Evolutionary conservation across 2,888 invertebrate species (phyloP), one percentile per base, ranked within the genome.

Genomic region (Drosophila acutilabella): DNA sequence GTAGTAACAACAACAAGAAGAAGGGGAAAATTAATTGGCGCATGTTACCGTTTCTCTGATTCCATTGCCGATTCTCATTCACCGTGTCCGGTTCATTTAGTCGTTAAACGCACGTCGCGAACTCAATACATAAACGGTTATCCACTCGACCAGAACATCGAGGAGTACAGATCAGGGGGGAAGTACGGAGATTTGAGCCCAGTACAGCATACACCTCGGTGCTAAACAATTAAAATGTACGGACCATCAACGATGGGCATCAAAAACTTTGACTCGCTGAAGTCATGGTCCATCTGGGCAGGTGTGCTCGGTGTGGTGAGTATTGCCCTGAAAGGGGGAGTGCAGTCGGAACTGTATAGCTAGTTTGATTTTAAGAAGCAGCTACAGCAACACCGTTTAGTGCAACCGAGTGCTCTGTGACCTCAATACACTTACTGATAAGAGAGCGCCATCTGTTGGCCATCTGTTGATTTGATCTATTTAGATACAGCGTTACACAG

Each of bases 221-320:
- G 41, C 30, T 30, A 7, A 30, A 30, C 16, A 52, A 44, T 16
- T 23, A 77, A 54, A 52, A 86, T 86, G 85, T 89, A 84, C 64
- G 57, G 74, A 41, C 62, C 48, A 10, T 26, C 69, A n/a, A 42
- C 62, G 23, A 7, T 30, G 26, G 54, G 59, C 50, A 86, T 87
- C 64, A 87, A 74, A 64, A 74, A 87, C 54, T 86, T 89, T 61
- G 67, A 74, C 10, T 60, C 81, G 38, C 73, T 86, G 5, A 74
- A 67, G 59, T 53, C 45, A 42, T 74, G 64, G 64, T 50, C 65
- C 52, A 57, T 48, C 42, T 84, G 81, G 81, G 88, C 85, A 42
- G 85, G 89, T 33, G 54, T 54, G 48, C 75, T 86, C 23, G 81
- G 85, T 26, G 57, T 84, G 89, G 85, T 86, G 71, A 71, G 85